Evolutionary conservation across 2,797 vertebrate genomes (phyloP), one percentile per base, ranked within the genome.

Genomic region (Bradypodion pumilum): DNA sequence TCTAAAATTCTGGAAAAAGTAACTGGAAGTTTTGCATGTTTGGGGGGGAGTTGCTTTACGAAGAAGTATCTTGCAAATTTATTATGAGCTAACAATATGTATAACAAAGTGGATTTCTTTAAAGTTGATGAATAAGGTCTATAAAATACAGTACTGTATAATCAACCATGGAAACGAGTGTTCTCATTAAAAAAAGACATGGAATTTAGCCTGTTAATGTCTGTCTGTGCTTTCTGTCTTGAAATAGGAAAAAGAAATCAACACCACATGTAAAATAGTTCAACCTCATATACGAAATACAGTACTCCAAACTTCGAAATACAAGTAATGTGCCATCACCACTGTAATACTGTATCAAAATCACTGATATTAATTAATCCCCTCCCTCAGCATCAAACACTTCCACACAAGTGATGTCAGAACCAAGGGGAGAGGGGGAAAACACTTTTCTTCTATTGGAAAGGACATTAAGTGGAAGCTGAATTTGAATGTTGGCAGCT

Each of bases 121-220:
- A 37, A 70, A 81, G 32, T 25, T 40, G 29, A 35, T 46, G 25
- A 8, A 37, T 32, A 72, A 56, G 8, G 9, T 32, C 3, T n/a
- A 69, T 70, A 23, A 44, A 29, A 75, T 75, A n/a, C n/a, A n/a
- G n/a, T n/a, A n/a, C n/a, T n/a, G n/a, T n/a, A 40, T 78, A 78
- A 66, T 49, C 66, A 49, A 42, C 62, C 56, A 37, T 49, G 74
- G 75, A 81, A 81, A 60, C n/a, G 62, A 85, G 23, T 69, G 40
- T 81, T 85, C 32, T 69, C 52, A 72, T 81, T 81, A 68, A 56
- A 76, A 68, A 62, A 52, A 72, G 49, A 60, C 81, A 85, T 60
- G 16, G 21, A 76, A 72, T 40, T n/a, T 25, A 21, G 40, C 42
- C 13, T 19, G 1, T 12, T n/a, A n/a, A n/a, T n/a, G n/a, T n/a